Base-by-base conservation (phyloP, 2,797 vertebrate species). In the Jordanella pulchra region DNA sequence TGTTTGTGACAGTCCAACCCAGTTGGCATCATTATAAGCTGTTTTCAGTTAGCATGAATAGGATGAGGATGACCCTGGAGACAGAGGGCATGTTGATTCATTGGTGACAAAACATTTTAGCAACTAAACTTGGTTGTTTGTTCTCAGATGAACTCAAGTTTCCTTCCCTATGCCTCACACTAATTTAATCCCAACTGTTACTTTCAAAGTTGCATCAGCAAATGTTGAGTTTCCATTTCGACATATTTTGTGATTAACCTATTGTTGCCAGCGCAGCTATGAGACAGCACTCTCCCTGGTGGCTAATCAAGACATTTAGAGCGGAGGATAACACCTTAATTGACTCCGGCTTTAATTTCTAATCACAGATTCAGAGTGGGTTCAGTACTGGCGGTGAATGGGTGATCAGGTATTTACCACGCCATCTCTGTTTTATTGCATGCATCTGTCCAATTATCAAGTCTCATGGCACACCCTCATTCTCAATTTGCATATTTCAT, bases 371-470 rank as follows among this genome's bases (percentile, higher is more conserved):
- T 94, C 93, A 78, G 65, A 78, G 78, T 72, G 66, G 61, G 67
- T 83, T 67, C 69, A 65, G 81, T 53, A 70, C 60, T 63, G 76
- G 63, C 81, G 53, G 53, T 79, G 89, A 94, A 93, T 92, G 85
- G 86, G 66, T 87, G 90, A 91, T 91, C 76, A 80, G 56, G 77
- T 89, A 94, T 94, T 93, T 93, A 93, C 87, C 83, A 77, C 82
- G 77, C 78, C 85, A 83, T 81, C 72, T 83, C 83, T 77, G 87
- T 86, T 87, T 88, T 91, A 88, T 86, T 79, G 91, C 92, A 94
- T 94, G 75, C 76, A 84, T 92, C 83, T 90, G 76, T 73, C 75
- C 86, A 92, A 94, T 95, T 94, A 95, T 67, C 74, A 72, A 54
- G 75, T 85, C 78, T 86, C 90, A 61, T 77, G 84, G 78, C 35